A percentile compares a stretch with the other conserved stretches of the same genome.
Conservation (phyloP, 1,140 invertebrate species). For the roundworm (Caenorhabditis elegans) region DNA sequence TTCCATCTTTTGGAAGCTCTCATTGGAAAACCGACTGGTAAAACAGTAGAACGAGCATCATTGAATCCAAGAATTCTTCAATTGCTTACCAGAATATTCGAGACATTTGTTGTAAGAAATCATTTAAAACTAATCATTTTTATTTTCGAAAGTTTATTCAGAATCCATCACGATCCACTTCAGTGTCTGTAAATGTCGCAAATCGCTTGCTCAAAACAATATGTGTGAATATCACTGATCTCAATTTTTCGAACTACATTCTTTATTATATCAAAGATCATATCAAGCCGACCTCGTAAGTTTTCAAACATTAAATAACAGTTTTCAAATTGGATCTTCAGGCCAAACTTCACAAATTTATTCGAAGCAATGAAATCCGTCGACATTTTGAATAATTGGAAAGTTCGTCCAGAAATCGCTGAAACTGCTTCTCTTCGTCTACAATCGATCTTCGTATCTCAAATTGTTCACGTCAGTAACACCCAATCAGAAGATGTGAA, state of each 20-base stretch:
- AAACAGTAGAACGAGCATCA: neutral
- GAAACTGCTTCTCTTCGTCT: neutral
- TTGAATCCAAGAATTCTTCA: neutral
- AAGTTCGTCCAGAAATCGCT: neutral
- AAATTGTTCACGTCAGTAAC: neutral
- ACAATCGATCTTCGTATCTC: neutral
- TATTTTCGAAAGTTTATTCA: neutral
- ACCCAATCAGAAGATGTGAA: neutral
- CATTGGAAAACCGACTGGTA: neutral
- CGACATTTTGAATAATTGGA: neutral
- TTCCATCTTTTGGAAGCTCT: constrained; percentile 18
- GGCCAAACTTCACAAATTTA: neutral
- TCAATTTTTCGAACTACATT: neutral
- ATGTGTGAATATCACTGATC: neutral
- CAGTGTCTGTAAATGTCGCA: neutral
- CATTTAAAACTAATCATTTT: too few species aligned
- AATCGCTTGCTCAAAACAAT: neutral
- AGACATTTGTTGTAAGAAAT: neutral
- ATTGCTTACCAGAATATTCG: neutral
- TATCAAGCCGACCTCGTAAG: neutral
- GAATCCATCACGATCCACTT: neutral
- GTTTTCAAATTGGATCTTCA: neutral
- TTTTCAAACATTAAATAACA: neutral
- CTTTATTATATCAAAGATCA: neutral
- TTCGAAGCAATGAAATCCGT: neutral